Base-by-base conservation (phyloP, 2,888 invertebrate species). In the Lasioglossum morio region DNA sequence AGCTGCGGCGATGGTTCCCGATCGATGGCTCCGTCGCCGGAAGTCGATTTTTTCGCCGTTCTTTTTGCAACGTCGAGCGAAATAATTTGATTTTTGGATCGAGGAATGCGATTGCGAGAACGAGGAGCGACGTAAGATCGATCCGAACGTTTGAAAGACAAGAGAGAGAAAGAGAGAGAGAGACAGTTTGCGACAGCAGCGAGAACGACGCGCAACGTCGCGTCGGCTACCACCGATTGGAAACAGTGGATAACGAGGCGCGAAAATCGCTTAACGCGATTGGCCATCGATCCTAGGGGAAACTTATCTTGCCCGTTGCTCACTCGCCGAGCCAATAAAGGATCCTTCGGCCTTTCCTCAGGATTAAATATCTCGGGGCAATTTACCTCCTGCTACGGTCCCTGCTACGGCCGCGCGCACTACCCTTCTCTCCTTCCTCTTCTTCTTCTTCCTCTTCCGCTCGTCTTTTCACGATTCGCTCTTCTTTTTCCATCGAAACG, bases 191-290 rank as follows among this genome's bases (percentile, higher is more conserved):
- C 69, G 72, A 60, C 77, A 87, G 73, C 14, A 30, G 75, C 72
- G 82, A 72, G 72, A 84, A 75, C 80, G 70, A 69, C 81, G 79
- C 76, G 75, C 46, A 74, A 76, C 57, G n/a, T 48, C 46, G 70
- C 80, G 83, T 79, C 82, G 83, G 78, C 86, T 81, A 88, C 81
- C 84, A 75, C 72, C 84, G 87, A 85, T 89, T 89, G 83, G 87
- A 90, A 90, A 91, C 89, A 91, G 89, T 93, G 93, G 93, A 94
- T 94, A 94, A 94, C 94, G 94, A 94, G 93, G 93, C 92, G 93
- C 92, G 93, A 94, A 92, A 91, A 94, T 92, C 93, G 92, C 93
- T 94, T 93, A 94, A 94, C 93, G 92, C 92, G 93, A 94, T 94
- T 93, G 92, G 90, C 92, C 92, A 93, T 94, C 92, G 93, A 94